Conservation (phyloP, 2,113 vertebrate genomes). For the Platycercus adscitus region DNA sequence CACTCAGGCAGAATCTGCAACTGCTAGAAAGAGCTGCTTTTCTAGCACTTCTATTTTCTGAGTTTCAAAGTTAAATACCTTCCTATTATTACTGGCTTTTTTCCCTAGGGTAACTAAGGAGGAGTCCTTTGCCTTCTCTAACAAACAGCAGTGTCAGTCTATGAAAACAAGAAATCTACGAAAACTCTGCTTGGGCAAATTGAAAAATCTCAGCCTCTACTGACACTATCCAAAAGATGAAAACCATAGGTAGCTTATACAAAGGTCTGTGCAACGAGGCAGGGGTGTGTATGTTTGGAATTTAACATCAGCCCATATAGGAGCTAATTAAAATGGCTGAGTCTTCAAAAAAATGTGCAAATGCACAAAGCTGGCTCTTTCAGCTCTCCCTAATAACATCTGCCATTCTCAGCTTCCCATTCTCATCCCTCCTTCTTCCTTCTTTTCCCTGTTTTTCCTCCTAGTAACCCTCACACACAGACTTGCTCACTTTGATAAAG, state of each 20-base stretch:
- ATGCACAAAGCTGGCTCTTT: background rate
- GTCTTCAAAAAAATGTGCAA: background rate
- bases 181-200: background rate
- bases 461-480: background rate
- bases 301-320: background rate
- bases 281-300: background rate
- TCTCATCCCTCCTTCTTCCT: background rate
- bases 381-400: background rate
- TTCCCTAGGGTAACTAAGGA: background rate
- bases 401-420: background rate
- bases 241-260: background rate
- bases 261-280: background rate
- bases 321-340: background rate
- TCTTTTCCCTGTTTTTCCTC: background rate
- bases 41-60: background rate
- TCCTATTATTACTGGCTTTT: background rate
- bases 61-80: background rate
- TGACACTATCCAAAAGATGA: background rate
- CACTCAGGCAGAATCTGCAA: background rate
- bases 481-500: background rate
- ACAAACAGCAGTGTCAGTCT: background rate
- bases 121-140: background rate
- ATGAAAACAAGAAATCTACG: background rate
- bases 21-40: background rate
- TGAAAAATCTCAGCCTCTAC: background rate